phyloP scores from a whole-genome alignment of 2,888 invertebrate genomes.

The Mimumesa dahlbomi region DNA sequence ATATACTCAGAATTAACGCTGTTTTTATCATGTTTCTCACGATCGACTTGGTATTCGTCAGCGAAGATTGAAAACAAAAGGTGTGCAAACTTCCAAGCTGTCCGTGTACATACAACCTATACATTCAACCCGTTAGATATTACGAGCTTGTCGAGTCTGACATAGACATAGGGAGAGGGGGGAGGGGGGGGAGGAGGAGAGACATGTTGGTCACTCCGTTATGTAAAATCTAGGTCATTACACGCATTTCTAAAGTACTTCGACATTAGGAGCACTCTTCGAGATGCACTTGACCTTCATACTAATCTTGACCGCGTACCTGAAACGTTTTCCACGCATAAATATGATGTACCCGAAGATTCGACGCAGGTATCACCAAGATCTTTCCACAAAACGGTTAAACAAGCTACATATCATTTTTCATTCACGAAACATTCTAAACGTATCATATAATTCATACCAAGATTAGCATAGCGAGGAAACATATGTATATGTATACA shows the following conservation, averaged over 20 bases:
- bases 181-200: slow-evolving; percentile 44
- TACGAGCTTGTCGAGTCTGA: slow-evolving; percentile 38
- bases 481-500: no score
- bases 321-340: slow-evolving; percentile 11
- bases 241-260: slow-evolving; percentile 53
- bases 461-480: no score
- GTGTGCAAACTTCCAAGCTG: slow-evolving; percentile 31
- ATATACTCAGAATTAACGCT: no score
- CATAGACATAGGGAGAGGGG: slow-evolving; percentile 27
- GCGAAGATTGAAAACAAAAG: slow-evolving; percentile 5
- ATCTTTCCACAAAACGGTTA: background rate
- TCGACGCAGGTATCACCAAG: background rate
- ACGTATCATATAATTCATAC: no score
- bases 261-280: slow-evolving; percentile 45
- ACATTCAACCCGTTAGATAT: slow-evolving; percentile 64
- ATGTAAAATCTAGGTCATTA: slow-evolving; percentile 68
- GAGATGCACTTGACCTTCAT: slow-evolving; percentile 50
- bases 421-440: no score
- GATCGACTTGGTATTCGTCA: background rate
- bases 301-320: slow-evolving; percentile 47
- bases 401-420: no score
- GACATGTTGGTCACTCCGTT: slow-evolving; percentile 61
- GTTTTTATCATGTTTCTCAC: no score
- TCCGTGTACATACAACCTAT: slow-evolving; percentile 25
- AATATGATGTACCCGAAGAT: no score